A percentile compares a stretch with the other conserved stretches of the same genome.
These are phyloP conservation scores for Hoplostethus atlanticus DNA, from an alignment of 2,797 vertebrate genomes.

Conservation along the genomic window DNA sequence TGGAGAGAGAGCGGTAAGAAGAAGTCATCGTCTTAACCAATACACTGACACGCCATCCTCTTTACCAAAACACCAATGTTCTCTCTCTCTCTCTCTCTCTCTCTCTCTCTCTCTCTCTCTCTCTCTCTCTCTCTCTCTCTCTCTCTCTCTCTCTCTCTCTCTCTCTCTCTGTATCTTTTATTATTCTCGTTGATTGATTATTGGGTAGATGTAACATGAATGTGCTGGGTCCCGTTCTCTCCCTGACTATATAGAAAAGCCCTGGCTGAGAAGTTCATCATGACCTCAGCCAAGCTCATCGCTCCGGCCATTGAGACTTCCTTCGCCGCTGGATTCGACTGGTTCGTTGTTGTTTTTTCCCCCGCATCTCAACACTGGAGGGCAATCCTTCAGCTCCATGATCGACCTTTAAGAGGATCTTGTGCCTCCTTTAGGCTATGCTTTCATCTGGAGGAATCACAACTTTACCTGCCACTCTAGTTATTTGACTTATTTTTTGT, in stretches of 20 bases:
- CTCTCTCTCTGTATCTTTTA: too few relatives aligned
- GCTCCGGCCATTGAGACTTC: constrained; percentile 94
- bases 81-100: too few relatives aligned
- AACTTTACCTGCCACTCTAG: too few relatives aligned
- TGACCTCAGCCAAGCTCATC: constrained; percentile 97
- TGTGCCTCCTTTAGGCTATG: background rate
- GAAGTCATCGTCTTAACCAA: background rate
- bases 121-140: too few relatives aligned
- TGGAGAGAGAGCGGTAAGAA: constrained; percentile 92
- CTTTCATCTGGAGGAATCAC: background rate
- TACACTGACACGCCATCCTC: background rate
- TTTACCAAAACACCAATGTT: background rate
- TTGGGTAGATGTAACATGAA: background rate
- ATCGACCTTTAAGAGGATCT: background rate
- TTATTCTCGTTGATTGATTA: background rate
- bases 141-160: too few relatives aligned
- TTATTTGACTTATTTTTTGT: background rate
- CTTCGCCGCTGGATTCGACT: constrained; percentile 96
- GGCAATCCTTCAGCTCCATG: background rate
- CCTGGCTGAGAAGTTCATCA: constrained; percentile 95
- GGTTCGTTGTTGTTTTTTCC: constrained; percentile 82
- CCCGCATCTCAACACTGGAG: constrained; percentile 22
- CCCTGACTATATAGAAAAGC: constrained; percentile 85
- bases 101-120: too few relatives aligned
- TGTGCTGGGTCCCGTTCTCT: background rate